A percentile compares a stretch with the other conserved stretches of the same genome.
These are phyloP conservation scores for Emydoidea blandingii DNA, from an alignment of 2,797 vertebrate genomes.

Conservation along the genomic window DNA sequence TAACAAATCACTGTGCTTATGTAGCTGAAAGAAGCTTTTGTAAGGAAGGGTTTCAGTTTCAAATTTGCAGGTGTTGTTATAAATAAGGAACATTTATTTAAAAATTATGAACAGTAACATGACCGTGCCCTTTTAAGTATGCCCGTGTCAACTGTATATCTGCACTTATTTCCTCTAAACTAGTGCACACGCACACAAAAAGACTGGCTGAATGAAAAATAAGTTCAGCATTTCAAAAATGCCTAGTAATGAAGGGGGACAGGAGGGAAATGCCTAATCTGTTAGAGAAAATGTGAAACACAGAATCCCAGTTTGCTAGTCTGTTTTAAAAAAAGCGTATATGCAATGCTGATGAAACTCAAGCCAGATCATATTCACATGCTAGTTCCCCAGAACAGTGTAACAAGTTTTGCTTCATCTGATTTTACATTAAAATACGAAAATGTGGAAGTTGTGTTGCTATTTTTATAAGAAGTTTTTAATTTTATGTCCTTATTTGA, in stretches of 20 bases:
- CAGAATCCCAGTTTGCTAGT: background rate
- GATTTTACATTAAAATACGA: constrained; percentile 43
- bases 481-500: constrained; percentile 39
- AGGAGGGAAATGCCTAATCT: background rate
- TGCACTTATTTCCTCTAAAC: background rate
- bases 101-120: background rate
- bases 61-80: background rate
- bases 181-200: background rate
- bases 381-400: constrained; percentile 56
- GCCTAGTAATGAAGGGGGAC: background rate
- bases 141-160: background rate
- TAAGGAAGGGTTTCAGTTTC: background rate
- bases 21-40: background rate
- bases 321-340: background rate
- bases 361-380: constrained; percentile 40
- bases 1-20: background rate
- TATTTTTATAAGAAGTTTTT: constrained; percentile 40
- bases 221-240: background rate
- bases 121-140: background rate
- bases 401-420: constrained; percentile 30
- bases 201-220: background rate
- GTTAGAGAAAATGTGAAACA: background rate
- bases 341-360: constrained; percentile 12
- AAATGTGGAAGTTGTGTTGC: constrained; percentile 32
- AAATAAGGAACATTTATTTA: background rate